Evolutionary conservation across 1,140 invertebrate genomes (phyloP).

Genomic region (Drosophila nasuta): DNA sequence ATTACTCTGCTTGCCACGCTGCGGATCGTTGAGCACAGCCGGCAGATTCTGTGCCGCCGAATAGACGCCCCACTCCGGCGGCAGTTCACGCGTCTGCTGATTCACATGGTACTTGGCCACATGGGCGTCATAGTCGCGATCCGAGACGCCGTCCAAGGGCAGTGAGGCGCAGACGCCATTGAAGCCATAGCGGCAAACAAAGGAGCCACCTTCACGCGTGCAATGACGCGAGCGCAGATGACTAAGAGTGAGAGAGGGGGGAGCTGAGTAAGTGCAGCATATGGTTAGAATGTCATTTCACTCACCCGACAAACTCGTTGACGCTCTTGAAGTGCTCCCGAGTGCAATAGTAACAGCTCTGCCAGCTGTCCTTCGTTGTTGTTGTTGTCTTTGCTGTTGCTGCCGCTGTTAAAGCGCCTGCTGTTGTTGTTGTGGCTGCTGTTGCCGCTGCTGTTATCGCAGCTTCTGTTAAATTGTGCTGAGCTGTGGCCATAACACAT

Average conservation of each 20-base stretch:
- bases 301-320: constrained; percentile 86
- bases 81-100: constrained; percentile 85
- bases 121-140: constrained; percentile 95
- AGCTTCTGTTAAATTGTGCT: constrained; percentile 17
- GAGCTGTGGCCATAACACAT: constrained; percentile 74
- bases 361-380: constrained; percentile 82
- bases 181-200: constrained; percentile 94
- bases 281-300: background rate
- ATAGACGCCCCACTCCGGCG: constrained; percentile 91
- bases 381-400: constrained; percentile 27
- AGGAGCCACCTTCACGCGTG: constrained; percentile 94
- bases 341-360: constrained; percentile 87
- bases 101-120: constrained; percentile 92
- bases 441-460: constrained; percentile 21
- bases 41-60: constrained; percentile 97
- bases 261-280: constrained; percentile 11
- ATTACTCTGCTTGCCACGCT: constrained; percentile 94
- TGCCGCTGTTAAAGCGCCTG: background rate
- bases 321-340: constrained; percentile 85
- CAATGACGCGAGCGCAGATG: constrained; percentile 94
- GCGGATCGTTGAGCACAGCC: constrained; percentile 98
- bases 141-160: constrained; percentile 94
- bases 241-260: constrained; percentile 81
- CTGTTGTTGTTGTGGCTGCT: constrained; percentile 7
- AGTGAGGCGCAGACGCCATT: constrained; percentile 94